Percentiles rank a stretch among this genome's conserved stretches.
phyloP scores from a whole-genome alignment of 1,140 invertebrate species.

The Camponotus pennsylvanicus region DNA sequence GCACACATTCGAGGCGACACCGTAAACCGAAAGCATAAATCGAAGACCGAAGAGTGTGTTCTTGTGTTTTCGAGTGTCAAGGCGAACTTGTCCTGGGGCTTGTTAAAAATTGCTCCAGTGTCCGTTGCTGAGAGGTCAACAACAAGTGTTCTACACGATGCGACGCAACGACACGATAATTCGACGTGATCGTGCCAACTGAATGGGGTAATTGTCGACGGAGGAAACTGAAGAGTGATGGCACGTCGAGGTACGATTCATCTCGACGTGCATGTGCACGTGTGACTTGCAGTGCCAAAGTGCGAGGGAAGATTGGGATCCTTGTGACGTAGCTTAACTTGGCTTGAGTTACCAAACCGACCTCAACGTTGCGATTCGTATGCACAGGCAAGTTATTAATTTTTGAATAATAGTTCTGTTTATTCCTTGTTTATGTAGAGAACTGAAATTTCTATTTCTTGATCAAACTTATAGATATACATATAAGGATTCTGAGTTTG shows the following conservation, averaged over 20 bases:
- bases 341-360: not conserved
- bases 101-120: constrained; percentile 33
- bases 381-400: constrained; percentile 49
- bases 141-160: not conserved
- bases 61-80: not conserved
- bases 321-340: not conserved
- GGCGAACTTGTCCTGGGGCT: not conserved
- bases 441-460: not conserved
- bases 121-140: not conserved
- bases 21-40: constrained; percentile 51
- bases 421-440: not conserved
- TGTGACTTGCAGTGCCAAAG: constrained; percentile 67
- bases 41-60: constrained; percentile 28
- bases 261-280: constrained; percentile 63
- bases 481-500: not conserved
- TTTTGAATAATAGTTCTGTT: not conserved
- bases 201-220: constrained; percentile 41
- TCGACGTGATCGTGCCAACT: constrained; percentile 43
- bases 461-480: not conserved
- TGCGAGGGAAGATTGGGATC: constrained; percentile 31
- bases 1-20: constrained; percentile 8
- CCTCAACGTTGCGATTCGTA: not conserved
- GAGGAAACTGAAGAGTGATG: constrained; percentile 57
- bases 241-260: constrained; percentile 44
- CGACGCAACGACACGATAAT: constrained; percentile 9